A percentile compares a stretch with the other conserved stretches of the same genome.
Evolutionary conservation across 1,140 invertebrate genomes (phyloP).

Genomic region (Bombus waltoni): DNA sequence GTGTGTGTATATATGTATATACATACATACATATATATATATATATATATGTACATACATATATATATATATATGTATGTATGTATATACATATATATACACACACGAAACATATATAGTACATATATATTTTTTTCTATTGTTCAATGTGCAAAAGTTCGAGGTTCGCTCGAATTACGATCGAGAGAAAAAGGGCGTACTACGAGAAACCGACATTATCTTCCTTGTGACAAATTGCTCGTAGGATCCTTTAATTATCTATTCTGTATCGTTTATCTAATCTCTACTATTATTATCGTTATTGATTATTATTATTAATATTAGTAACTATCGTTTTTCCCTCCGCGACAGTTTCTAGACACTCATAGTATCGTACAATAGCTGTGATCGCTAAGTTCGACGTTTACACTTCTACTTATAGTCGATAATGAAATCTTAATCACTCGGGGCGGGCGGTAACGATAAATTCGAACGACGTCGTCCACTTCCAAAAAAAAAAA

Average conservation of each 20-base stretch:
- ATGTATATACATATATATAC: neutral
- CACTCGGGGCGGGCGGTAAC: neutral
- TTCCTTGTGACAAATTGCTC: neutral
- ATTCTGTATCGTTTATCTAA: conserved; percentile 33
- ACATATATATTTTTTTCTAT: conserved; percentile 32
- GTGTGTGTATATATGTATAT: neutral
- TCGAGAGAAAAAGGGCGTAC: neutral
- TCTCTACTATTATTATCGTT: neutral
- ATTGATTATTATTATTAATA: neutral
- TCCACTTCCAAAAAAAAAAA: conserved; percentile 8
- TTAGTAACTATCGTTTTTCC: conserved; percentile 46
- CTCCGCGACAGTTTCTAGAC: conserved; percentile 39
- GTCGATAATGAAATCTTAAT: conserved; percentile 47
- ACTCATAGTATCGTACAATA: conserved; percentile 74
- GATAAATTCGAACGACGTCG: neutral
- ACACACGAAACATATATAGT: neutral
- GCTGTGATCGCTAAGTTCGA: conserved; percentile 76
- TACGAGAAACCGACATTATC: neutral
- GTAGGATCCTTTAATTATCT: conserved; percentile 30
- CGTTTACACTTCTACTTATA: conserved; percentile 60
- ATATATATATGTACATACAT: too few relatives aligned
- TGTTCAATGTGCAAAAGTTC: conserved; percentile 32
- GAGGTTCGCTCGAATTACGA: conserved; percentile 10
- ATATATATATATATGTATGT: neutral
- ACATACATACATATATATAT: neutral